Conservation (phyloP, 23 tunicate species). For the Phallusia fumigata region DNA sequence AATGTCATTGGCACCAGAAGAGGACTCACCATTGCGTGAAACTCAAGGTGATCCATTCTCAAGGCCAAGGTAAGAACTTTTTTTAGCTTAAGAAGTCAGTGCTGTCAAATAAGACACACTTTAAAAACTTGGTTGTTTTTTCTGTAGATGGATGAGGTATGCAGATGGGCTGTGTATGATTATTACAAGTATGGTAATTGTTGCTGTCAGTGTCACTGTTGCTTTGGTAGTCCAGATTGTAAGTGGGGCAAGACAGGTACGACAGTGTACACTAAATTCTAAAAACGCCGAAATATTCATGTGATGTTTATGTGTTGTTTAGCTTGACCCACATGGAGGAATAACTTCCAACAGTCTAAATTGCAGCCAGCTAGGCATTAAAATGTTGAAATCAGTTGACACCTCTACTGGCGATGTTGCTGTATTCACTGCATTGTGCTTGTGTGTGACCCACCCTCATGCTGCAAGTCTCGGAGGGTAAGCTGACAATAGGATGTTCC, state of each 20-base stretch:
- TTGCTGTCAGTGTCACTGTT: conserved; percentile 66
- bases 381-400: conserved; percentile 18
- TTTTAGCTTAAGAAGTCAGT: neutral
- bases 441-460: conserved; percentile 69
- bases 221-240: conserved; percentile 70
- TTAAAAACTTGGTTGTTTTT: neutral
- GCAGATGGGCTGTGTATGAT: conserved; percentile 51
- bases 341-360: conserved; percentile 39
- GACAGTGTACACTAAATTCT: neutral
- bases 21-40: conserved; percentile 78
- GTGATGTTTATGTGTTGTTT: neutral
- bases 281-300: neutral
- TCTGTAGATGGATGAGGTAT: conserved; percentile 57
- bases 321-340: conserved; percentile 80
- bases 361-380: conserved; percentile 48
- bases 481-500: neutral
- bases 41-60: conserved; percentile 66
- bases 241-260: conserved; percentile 69
- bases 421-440: conserved; percentile 56
- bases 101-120: neutral
- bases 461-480: conserved; percentile 88
- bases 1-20: conserved; percentile 47
- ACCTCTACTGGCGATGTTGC: conserved; percentile 72
- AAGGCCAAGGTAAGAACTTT: conserved; percentile 49
- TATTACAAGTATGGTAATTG: conserved; percentile 60